Evolutionary conservation across 1,140 invertebrate genomes (phyloP).

Genomic region (Chymomyza costata): DNA sequence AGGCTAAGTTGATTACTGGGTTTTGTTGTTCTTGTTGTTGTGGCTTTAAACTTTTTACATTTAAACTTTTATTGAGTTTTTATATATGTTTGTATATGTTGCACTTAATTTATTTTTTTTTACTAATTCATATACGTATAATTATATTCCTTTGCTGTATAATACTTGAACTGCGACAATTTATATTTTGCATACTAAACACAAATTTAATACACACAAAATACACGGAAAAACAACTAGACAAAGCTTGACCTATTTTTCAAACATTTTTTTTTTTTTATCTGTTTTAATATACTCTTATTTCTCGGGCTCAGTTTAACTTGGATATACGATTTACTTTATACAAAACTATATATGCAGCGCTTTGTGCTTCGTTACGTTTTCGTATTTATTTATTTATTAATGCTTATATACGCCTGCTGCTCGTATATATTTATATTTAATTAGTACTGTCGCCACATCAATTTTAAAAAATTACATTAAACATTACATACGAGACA

Average conservation of each 20-base stretch:
- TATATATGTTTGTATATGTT: conserved; percentile 28
- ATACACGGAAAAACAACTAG: too few species aligned
- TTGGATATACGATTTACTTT: conserved; percentile 3
- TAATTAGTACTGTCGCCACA: background rate
- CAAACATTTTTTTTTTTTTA: too few species aligned
- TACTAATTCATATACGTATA: conserved; percentile 50
- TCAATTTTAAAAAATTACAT: conserved; percentile 32
- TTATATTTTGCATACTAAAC: conserved; percentile 26
- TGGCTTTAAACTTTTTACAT: conserved; percentile 54
- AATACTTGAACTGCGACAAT: conserved; percentile 50
- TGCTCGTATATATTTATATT: conserved; percentile 5
- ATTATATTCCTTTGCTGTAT: conserved; percentile 32
- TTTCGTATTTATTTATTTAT: background rate
- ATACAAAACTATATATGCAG: conserved; percentile 10
- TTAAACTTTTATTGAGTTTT: conserved; percentile 32
- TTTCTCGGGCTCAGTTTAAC: background rate
- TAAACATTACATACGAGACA: conserved; percentile 52
- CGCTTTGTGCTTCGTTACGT: background rate
- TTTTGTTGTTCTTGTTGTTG: conserved; percentile 8
- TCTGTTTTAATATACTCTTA: too few species aligned
- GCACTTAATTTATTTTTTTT: conserved; percentile 1
- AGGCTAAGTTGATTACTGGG: background rate
- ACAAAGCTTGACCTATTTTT: too few species aligned
- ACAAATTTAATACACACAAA: conserved; percentile 11
- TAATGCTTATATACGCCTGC: background rate